A percentile compares a stretch with the other conserved stretches of the same genome.
Conservation (phyloP, 2,797 vertebrate species). For the Buceros bicornis region DNA sequence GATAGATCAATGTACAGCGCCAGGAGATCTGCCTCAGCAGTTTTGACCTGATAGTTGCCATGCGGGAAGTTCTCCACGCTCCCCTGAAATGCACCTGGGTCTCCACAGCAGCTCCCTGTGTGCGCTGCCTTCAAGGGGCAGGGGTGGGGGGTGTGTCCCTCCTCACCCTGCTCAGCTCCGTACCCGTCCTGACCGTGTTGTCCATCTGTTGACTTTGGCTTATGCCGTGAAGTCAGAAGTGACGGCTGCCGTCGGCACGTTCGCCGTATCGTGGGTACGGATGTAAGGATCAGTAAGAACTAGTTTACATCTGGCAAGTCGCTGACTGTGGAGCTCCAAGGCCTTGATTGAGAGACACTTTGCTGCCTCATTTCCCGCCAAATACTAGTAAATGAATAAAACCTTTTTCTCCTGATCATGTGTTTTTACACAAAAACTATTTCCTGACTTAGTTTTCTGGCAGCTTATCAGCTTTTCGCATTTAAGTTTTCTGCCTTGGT, state of each 20-base stretch:
- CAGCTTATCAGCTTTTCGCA: neutral
- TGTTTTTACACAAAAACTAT: neutral
- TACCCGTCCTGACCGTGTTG: neutral
- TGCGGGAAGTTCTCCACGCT: neutral
- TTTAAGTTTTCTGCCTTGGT: neutral
- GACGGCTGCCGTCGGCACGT: accelerated
- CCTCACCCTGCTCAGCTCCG: neutral
- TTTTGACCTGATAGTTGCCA: neutral
- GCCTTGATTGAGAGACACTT: neutral
- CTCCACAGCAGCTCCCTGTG: neutral
- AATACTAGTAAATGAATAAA: neutral
- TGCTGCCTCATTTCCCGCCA: neutral
- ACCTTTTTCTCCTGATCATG: neutral
- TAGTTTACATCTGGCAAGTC: too few relatives aligned
- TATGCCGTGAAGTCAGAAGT: neutral
- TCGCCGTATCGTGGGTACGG: too few relatives aligned
- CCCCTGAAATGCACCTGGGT: neutral
- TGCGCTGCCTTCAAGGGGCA: neutral
- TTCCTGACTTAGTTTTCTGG: neutral
- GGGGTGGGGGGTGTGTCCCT: neutral
- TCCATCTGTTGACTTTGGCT: neutral
- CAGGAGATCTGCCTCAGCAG: neutral
- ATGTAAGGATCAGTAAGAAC: too few relatives aligned
- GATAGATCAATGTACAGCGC: neutral
- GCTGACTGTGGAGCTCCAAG: neutral